phyloP scores from a whole-genome alignment of 1,140 invertebrate genomes.

The Drosophila jambulina region DNA sequence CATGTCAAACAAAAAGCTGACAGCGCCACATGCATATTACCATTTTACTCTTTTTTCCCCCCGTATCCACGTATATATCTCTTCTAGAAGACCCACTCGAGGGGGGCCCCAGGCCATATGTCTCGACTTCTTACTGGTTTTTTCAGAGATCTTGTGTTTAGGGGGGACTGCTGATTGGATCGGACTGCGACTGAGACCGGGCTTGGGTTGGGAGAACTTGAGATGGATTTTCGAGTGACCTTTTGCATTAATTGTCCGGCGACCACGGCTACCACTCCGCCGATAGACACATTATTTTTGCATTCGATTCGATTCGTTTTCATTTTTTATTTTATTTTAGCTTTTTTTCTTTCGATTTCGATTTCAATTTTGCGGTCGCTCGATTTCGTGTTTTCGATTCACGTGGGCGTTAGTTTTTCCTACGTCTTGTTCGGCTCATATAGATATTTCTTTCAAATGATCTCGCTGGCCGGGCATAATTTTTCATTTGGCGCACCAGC shows the following conservation, averaged over 20 bases:
- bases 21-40: conserved; percentile 48
- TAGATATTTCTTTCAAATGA: conserved; percentile 44
- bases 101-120: conserved; percentile 40
- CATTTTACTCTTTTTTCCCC: not conserved
- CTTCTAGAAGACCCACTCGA: conserved; percentile 26
- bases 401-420: conserved; percentile 63
- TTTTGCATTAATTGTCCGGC: conserved; percentile 73
- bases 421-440: conserved; percentile 37
- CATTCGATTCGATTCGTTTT: conserved; percentile 49
- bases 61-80: not conserved
- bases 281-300: conserved; percentile 33
- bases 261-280: conserved; percentile 27
- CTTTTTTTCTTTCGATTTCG: conserved; percentile 28
- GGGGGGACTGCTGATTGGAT: conserved; percentile 6
- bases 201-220: conserved; percentile 20
- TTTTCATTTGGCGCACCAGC: conserved; percentile 44
- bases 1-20: conserved; percentile 57
- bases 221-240: conserved; percentile 56
- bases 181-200: not conserved
- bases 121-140: conserved; percentile 50
- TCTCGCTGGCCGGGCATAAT: conserved; percentile 40
- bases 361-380: conserved; percentile 26
- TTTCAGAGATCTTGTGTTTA: not conserved
- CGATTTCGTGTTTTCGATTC: conserved; percentile 43
- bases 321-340: conserved; percentile 9